Evolutionary conservation across 1,140 invertebrate genomes (phyloP).

Genomic region (Bombus superbus): DNA sequence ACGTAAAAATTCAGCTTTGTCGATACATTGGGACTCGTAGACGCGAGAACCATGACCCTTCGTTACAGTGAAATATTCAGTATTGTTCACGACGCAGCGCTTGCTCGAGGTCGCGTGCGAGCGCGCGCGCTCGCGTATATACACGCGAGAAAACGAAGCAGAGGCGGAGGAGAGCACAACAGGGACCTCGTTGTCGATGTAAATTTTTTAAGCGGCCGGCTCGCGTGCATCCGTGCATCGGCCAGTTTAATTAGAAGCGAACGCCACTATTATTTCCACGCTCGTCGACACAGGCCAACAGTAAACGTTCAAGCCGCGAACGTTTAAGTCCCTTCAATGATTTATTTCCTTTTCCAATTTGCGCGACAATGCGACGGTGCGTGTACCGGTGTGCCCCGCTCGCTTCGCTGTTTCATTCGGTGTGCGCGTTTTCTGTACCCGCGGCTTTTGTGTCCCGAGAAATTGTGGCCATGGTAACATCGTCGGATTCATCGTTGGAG

Average conservation of each 20-base stretch:
- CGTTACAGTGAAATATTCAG: constrained; percentile 17
- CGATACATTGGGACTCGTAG: neutral
- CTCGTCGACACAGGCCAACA: neutral
- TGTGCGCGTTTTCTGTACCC: neutral
- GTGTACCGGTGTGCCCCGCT: neutral
- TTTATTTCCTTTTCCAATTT: constrained; percentile 45
- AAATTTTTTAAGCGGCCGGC: constrained; percentile 53
- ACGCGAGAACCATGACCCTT: constrained; percentile 1
- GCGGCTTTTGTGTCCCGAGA: constrained; percentile 22
- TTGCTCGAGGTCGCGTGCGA: neutral
- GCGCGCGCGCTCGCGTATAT: neutral
- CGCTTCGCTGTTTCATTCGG: neutral
- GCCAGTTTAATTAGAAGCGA: constrained; percentile 39
- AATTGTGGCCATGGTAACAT: constrained; percentile 25
- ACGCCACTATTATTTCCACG: constrained; percentile 24
- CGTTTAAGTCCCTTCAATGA: constrained; percentile 53
- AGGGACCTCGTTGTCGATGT: constrained; percentile 40
- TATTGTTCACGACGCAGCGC: constrained; percentile 35
- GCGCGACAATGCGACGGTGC: constrained; percentile 32
- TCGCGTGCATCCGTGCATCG: constrained; percentile 36
- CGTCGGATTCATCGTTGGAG: constrained; percentile 1
- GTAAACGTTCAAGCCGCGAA: constrained; percentile 39
- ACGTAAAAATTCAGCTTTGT: constrained; percentile 45
- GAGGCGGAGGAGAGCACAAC: neutral
- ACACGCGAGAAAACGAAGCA: neutral